Conservation (phyloP, 2,113 vertebrate genomes). For the Pelmatolapia mariae region DNA sequence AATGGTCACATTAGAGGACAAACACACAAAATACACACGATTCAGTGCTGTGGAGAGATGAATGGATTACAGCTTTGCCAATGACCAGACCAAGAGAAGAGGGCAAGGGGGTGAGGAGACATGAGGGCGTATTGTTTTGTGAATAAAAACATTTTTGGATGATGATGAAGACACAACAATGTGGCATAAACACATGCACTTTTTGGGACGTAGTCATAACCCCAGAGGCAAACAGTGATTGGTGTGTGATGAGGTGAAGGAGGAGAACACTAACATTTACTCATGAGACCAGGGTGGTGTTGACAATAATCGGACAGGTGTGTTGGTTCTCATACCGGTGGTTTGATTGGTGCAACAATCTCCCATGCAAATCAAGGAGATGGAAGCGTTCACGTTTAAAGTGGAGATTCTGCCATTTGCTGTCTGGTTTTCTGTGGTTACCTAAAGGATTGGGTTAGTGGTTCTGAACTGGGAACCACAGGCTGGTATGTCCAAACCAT, state of each 20-base stretch:
- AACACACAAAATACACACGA: not conserved
- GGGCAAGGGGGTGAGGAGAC: constrained; percentile 36
- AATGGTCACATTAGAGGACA: not conserved
- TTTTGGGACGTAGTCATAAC: not conserved
- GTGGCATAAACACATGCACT: constrained; percentile 27
- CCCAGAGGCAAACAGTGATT: constrained; percentile 15
- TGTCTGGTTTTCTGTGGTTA: constrained; percentile 50
- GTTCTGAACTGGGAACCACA: not conserved
- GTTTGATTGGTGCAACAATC: constrained; percentile 27
- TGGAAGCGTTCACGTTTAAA: constrained; percentile 1
- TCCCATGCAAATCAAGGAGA: constrained; percentile 66
- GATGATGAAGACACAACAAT: not conserved
- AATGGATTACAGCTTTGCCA: not conserved
- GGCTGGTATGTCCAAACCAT: not conserved
- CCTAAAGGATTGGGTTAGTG: not conserved
- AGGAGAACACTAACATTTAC: not conserved
- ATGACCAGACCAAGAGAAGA: not conserved
- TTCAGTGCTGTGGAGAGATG: constrained; percentile 37
- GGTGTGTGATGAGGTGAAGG: not conserved
- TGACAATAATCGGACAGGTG: constrained; percentile 13
- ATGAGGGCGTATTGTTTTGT: not conserved
- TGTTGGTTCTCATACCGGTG: not conserved
- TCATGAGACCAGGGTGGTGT: not conserved
- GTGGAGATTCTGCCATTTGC: constrained; percentile 7
- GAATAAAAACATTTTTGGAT: not conserved